phyloP scores from a whole-genome alignment of 2,797 vertebrate species.

The Sebastes diaconus region DNA sequence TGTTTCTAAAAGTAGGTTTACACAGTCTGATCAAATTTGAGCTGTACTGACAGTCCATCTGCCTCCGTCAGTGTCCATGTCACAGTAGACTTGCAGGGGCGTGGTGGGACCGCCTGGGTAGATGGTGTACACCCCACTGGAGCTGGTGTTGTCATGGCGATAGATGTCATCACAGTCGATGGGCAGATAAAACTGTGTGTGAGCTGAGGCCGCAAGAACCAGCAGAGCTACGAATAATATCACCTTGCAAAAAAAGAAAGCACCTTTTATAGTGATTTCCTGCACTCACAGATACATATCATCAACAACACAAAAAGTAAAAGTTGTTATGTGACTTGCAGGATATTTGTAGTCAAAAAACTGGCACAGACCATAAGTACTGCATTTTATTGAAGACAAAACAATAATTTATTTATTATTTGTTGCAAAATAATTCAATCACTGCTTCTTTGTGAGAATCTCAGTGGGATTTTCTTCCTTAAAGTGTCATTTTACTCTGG shows the following conservation, averaged over 20 bases:
- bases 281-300: background rate
- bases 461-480: background rate
- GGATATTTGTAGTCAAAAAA: background rate
- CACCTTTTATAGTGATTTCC: background rate
- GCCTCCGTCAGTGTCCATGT: constrained; percentile 55
- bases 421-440: background rate
- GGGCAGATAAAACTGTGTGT: constrained; percentile 7
- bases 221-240: background rate
- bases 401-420: background rate
- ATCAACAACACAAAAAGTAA: background rate
- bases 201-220: background rate
- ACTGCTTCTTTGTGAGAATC: background rate
- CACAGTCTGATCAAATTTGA: background rate
- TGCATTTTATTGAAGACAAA: no score
- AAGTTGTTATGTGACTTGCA: background rate
- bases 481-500: no score
- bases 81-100: constrained; percentile 57
- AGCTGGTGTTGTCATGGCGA: constrained; percentile 38
- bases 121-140: constrained; percentile 59
- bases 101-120: constrained; percentile 53
- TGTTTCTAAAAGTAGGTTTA: background rate
- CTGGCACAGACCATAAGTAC: background rate
- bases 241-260: background rate
- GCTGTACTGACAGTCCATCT: constrained; percentile 59
- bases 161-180: constrained; percentile 55